phyloP scores from a whole-genome alignment of 2,888 invertebrate genomes.

The Trachelus iudaicus region DNA sequence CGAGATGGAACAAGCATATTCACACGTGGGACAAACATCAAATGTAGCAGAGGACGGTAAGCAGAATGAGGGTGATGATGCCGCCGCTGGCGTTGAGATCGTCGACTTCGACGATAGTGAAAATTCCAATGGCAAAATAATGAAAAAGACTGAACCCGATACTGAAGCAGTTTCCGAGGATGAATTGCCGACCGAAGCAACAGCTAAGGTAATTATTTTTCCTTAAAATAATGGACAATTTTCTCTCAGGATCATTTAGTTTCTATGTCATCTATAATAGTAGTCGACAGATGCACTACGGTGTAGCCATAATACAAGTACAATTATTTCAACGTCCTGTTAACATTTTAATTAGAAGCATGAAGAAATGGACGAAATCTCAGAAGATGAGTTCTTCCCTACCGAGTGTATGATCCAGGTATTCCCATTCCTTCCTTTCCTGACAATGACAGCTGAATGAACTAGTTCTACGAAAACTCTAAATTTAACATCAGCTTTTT shows the following conservation, averaged over 20 bases:
- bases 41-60: slow-evolving; percentile 49
- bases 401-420: slow-evolving; percentile 43
- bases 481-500: background rate
- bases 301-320: background rate
- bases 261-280: background rate
- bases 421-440: slow-evolving; percentile 16
- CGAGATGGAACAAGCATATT: slow-evolving; percentile 30
- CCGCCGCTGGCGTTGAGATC: slow-evolving; percentile 54
- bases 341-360: slow-evolving; percentile 28
- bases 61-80: slow-evolving; percentile 35
- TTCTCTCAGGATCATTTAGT: background rate
- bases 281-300: background rate
- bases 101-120: slow-evolving; percentile 37
- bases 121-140: slow-evolving; percentile 30
- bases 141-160: slow-evolving; percentile 74
- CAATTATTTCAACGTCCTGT: slow-evolving; percentile 2
- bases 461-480: background rate
- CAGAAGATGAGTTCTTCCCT: slow-evolving; percentile 46
- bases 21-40: slow-evolving; percentile 32
- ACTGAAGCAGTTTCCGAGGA: slow-evolving; percentile 89
- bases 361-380: slow-evolving; percentile 48
- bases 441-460: background rate
- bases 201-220: slow-evolving; percentile 52
- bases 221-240: background rate
- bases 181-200: slow-evolving; percentile 69